These are phyloP conservation scores for Dioctria linearis DNA, from an alignment of 2,888 invertebrate genomes.

Conservation along the genomic window DNA sequence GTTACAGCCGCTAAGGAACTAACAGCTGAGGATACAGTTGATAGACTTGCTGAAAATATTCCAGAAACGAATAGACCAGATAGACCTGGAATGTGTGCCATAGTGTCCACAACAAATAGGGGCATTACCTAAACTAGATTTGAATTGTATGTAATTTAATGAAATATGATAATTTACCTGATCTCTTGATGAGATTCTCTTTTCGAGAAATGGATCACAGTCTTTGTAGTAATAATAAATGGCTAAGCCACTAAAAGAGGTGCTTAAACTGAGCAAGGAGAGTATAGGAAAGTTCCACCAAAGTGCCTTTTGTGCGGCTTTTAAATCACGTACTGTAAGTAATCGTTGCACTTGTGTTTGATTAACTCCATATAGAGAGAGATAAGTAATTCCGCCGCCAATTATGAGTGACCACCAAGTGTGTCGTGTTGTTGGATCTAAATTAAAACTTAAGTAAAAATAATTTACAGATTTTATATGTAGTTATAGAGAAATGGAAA, in stretches of 20 bases:
- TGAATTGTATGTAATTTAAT: neutral
- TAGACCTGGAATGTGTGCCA: slow-evolving; percentile 83
- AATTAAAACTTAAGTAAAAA: slow-evolving; percentile 75
- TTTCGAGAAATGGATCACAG: slow-evolving; percentile 83
- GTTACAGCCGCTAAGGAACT: slow-evolving; percentile 94
- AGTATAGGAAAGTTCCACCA: slow-evolving; percentile 89
- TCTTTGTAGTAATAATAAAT: slow-evolving; percentile 87
- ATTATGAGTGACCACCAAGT: slow-evolving; percentile 86
- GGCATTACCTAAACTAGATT: slow-evolving; percentile 76
- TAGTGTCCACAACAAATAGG: slow-evolving; percentile 82
- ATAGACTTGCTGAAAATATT: slow-evolving; percentile 91
- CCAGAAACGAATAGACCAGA: slow-evolving; percentile 93
- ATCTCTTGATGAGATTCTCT: slow-evolving; percentile 78
- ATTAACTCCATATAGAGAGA: slow-evolving; percentile 89
- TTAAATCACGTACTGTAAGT: slow-evolving; percentile 80
- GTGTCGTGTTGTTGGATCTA: slow-evolving; percentile 86
- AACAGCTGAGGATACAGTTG: slow-evolving; percentile 92
- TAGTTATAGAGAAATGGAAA: neutral
- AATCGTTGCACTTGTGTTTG: slow-evolving; percentile 87
- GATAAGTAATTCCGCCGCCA: slow-evolving; percentile 86
- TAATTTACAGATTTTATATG: neutral
- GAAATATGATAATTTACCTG: slow-evolving; percentile 71
- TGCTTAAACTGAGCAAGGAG: slow-evolving; percentile 80
- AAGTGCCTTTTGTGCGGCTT: slow-evolving; percentile 80
- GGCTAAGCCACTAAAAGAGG: slow-evolving; percentile 84